A percentile compares a stretch with the other conserved stretches of the same genome.
Conservation (phyloP, 2,797 vertebrate species). For the Salarias fasciatus region DNA sequence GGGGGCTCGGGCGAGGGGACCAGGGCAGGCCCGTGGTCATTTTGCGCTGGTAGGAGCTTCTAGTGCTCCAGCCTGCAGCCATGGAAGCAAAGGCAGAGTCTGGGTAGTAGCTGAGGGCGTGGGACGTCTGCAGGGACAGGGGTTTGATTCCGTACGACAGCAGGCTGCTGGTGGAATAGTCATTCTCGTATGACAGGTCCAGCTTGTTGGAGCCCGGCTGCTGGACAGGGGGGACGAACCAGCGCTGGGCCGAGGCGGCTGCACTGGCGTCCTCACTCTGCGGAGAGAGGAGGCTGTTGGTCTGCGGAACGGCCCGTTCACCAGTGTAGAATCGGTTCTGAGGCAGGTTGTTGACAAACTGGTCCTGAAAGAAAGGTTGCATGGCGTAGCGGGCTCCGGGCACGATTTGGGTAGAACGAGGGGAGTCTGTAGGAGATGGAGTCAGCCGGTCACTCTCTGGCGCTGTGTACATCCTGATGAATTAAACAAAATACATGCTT, state of each 20-base stretch:
- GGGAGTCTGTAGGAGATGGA: constrained; percentile 97
- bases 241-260: constrained; percentile 89
- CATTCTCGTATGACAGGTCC: constrained; percentile 93
- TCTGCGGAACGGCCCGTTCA: constrained; percentile 94
- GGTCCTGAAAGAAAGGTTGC: constrained; percentile 98
- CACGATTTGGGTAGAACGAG: constrained; percentile 97
- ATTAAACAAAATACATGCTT: background rate
- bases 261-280: constrained; percentile 91
- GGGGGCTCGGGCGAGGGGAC: constrained; percentile 93
- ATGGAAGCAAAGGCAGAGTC: constrained; percentile 94
- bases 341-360: constrained; percentile 98
- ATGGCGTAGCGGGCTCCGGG: constrained; percentile 94
- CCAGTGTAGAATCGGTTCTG: constrained; percentile 94
- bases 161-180: constrained; percentile 93
- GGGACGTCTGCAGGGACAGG: constrained; percentile 94
- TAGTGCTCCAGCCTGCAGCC: constrained; percentile 91
- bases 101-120: constrained; percentile 94
- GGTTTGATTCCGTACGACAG: constrained; percentile 97
- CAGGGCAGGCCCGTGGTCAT: constrained; percentile 92
- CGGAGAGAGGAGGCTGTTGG: constrained; percentile 93
- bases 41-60: constrained; percentile 95
- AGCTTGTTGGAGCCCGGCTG: constrained; percentile 92
- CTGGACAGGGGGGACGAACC: constrained; percentile 95
- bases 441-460: constrained; percentile 98
- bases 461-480: constrained; percentile 85